Evolutionary conservation across 2,113 vertebrate genomes (phyloP), one percentile per base, ranked within the genome.

Genomic region (Chlamydotis undulata): DNA sequence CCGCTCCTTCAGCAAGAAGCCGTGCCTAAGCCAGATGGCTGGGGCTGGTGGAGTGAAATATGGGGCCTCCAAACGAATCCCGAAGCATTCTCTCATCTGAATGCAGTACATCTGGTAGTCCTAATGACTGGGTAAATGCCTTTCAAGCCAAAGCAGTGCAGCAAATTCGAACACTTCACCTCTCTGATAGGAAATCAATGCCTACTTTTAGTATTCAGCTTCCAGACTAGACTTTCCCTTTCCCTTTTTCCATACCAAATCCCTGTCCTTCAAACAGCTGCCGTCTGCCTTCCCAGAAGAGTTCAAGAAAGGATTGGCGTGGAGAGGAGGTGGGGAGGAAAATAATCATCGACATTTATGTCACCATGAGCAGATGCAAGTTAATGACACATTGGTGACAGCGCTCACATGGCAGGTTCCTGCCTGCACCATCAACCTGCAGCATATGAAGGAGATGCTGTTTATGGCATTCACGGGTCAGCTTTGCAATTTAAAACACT

Each of bases 361-460:
- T 87, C 71, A 55, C 61, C 4, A 49, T 4, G 24, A 43, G 78
- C 45, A 89, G 89, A 69, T 24, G 29, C 17, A 28, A 71, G 61
- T 55, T 45, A 53, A 12, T 60, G 96, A 89, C 57, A 90, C 86
- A 87, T 16, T 19, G 74, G 59, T 92, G 93, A 67, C 80, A 95
- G 68, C 56, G 15, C 41, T 76, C 74, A 60, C 78, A 41, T 23
- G 41, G 23, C 50, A 41, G 67, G 19, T 43, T 79, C 37, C 87
- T 78, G 55, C 77, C 90, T 37, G 78, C 35, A 52, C 88, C 49
- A 49, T 47, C 87, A 85, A 7, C 67, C 67, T 43, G 70, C 22
- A 67, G 63, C 79, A 76, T 43, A 19, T 8, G 41, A 74, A 88
- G 55, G 41, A 64, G 47, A 22, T 55, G 70, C 25, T 87, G 55